A percentile compares a stretch with the other conserved stretches of the same genome.
These are phyloP conservation scores for Himalopsyche tibetana DNA, from an alignment of 2,888 invertebrate genomes.

Conservation along the genomic window DNA sequence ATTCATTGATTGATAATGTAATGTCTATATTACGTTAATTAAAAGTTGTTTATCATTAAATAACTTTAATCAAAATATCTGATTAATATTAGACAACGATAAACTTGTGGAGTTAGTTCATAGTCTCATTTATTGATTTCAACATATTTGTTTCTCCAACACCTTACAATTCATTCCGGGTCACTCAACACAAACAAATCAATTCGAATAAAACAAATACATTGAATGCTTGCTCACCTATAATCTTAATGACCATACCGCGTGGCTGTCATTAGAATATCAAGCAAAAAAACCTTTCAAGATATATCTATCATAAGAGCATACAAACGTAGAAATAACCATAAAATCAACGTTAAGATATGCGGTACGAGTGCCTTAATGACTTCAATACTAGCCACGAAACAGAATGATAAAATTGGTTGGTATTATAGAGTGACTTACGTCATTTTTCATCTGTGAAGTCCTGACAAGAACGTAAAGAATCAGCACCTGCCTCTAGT, in stretches of 20 bases:
- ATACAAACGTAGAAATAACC: slow-evolving; percentile 63
- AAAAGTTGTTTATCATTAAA: too few species aligned
- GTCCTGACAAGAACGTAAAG: slow-evolving; percentile 22
- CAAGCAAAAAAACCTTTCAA: slow-evolving; percentile 41
- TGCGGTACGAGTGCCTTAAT: slow-evolving; percentile 64
- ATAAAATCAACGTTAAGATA: slow-evolving; percentile 65
- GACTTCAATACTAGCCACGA: slow-evolving; percentile 41
- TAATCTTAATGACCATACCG: slow-evolving; percentile 43
- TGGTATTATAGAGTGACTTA: not conserved
- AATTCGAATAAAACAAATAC: slow-evolving; percentile 44
- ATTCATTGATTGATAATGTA: too few species aligned
- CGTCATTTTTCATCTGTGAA: slow-evolving; percentile 42
- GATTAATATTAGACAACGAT: too few species aligned
- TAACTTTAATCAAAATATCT: too few species aligned
- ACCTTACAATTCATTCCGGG: not conserved
- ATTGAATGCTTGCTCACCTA: slow-evolving; percentile 38
- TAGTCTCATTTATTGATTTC: too few species aligned
- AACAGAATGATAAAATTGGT: slow-evolving; percentile 39
- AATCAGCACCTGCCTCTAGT: slow-evolving; percentile 65
- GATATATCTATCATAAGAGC: slow-evolving; percentile 51
- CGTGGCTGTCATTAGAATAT: slow-evolving; percentile 40
- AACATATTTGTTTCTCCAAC: not conserved
- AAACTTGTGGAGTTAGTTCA: too few species aligned
- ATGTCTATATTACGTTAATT: too few species aligned
- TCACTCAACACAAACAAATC: slow-evolving; percentile 27